Conservation (phyloP, 2,888 invertebrate genomes). For the Axea sp. region DNA sequence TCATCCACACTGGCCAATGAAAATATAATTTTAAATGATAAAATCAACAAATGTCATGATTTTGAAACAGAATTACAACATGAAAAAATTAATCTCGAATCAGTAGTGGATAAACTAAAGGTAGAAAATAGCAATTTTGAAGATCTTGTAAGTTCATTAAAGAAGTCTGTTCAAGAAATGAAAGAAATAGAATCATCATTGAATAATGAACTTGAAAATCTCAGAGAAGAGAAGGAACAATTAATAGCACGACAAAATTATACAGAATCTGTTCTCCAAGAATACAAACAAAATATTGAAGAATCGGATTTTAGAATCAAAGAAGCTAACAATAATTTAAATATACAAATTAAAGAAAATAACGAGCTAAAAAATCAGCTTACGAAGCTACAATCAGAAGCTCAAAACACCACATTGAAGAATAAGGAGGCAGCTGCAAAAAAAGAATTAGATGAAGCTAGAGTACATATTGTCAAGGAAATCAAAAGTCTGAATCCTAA, state of each 20-base stretch:
- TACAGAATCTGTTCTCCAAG: constrained; percentile 44
- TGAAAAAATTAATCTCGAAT: constrained; percentile 2
- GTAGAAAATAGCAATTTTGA: constrained; percentile 65
- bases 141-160: constrained; percentile 33
- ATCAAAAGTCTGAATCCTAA: constrained; percentile 66
- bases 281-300: constrained; percentile 71
- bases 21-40: constrained; percentile 1
- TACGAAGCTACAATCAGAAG: constrained; percentile 52
- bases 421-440: constrained; percentile 37
- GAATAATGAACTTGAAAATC: constrained; percentile 19
- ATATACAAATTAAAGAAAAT: constrained; percentile 76
- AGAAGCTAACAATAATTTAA: constrained; percentile 74
- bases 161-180: no score
- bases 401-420: background rate
- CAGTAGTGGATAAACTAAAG: constrained; percentile 57
- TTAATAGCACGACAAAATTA: constrained; percentile 45
- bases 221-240: constrained; percentile 43
- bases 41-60: background rate
- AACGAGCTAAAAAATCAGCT: constrained; percentile 62
- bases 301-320: constrained; percentile 73
- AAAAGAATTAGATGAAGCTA: constrained; percentile 48
- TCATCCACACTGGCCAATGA: no score
- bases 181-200: no score
- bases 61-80: constrained; percentile 39
- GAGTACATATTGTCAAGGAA: constrained; percentile 70